Evolutionary conservation across 1,140 invertebrate genomes (phyloP).

Genomic region (Mercenaria mercenaria): DNA sequence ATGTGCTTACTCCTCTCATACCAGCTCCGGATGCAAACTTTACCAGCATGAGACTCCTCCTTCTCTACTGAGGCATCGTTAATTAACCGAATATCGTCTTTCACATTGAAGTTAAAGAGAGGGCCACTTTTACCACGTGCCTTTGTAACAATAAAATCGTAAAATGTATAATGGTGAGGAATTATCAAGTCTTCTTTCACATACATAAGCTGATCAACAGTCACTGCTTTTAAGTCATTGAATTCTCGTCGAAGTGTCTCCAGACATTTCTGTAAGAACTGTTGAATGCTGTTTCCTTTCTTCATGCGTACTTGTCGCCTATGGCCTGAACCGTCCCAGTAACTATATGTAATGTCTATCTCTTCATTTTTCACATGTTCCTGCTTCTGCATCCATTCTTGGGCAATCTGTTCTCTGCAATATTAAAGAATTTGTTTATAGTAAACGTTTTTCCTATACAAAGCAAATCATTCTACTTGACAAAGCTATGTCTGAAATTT

Average conservation of each 20-base stretch:
- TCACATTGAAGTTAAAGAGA: slow-evolving; percentile 98
- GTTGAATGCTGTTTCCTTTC: slow-evolving; percentile 97
- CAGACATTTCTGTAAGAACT: slow-evolving; percentile 96
- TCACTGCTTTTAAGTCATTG: slow-evolving; percentile 97
- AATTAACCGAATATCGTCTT: slow-evolving; percentile 97
- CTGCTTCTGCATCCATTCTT: slow-evolving; percentile 98
- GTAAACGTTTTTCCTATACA: too few species aligned
- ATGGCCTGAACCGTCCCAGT: slow-evolving; percentile 99
- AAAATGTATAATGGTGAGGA: slow-evolving; percentile 99
- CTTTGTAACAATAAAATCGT: slow-evolving; percentile 99
- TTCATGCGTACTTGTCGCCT: slow-evolving; percentile 90
- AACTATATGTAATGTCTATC: slow-evolving; percentile 99
- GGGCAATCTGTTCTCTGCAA: slow-evolving; percentile 84
- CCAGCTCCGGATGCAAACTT: slow-evolving; percentile 97
- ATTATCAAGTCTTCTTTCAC: slow-evolving; percentile 99
- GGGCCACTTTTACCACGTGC: slow-evolving; percentile 96
- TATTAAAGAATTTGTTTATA: too few species aligned
- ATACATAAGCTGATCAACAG: slow-evolving; percentile 99
- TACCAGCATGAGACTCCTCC: slow-evolving; percentile 98
- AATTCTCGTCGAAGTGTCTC: slow-evolving; percentile 98
- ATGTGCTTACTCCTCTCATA: slow-evolving; percentile 99
- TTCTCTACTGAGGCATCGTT: slow-evolving; percentile 99
- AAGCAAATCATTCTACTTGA: too few species aligned
- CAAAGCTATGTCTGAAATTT: too few species aligned
- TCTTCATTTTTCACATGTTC: slow-evolving; percentile 99